A percentile compares a stretch with the other conserved stretches of the same genome.
phyloP scores from a whole-genome alignment of 2,113 vertebrate genomes.

The Spheniscus mendiculus region DNA sequence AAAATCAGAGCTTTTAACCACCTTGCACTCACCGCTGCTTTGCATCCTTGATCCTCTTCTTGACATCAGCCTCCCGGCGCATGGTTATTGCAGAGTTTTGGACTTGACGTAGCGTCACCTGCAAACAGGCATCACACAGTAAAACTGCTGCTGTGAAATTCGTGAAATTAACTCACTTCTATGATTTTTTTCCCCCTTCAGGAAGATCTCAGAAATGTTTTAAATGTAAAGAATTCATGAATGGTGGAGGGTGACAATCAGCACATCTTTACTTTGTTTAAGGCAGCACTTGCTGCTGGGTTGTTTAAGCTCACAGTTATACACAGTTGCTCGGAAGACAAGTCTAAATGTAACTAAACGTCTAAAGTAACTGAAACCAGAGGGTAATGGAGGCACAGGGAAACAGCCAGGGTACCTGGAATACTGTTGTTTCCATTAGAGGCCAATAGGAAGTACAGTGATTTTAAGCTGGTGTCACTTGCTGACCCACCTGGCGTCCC shows the following conservation, averaged over 20 bases:
- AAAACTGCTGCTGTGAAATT: neutral
- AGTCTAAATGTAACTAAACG: neutral
- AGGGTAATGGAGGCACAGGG: neutral
- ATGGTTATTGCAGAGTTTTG: conserved; percentile 89
- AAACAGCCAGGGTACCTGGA: neutral
- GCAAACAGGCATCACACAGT: neutral
- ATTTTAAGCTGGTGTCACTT: neutral
- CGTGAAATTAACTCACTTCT: neutral
- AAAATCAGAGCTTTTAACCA: neutral
- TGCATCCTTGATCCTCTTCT: conserved; percentile 90
- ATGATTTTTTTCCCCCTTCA: neutral
- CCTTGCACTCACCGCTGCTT: conserved; percentile 86
- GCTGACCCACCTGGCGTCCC: neutral
- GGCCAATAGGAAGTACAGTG: neutral
- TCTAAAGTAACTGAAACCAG: neutral
- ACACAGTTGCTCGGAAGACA: neutral
- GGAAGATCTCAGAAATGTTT: neutral
- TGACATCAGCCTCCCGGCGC: conserved; percentile 90
- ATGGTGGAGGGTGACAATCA: fast-evolving
- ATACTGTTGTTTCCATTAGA: neutral
- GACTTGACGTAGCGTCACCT: conserved; percentile 88
- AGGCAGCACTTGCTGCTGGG: neutral
- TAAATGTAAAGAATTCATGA: neutral
- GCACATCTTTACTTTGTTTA: neutral
- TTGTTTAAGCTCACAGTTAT: neutral